These are phyloP conservation scores for Helicolenus hilgendorfi DNA, from an alignment of 2,797 vertebrate genomes.

Conservation along the genomic window DNA sequence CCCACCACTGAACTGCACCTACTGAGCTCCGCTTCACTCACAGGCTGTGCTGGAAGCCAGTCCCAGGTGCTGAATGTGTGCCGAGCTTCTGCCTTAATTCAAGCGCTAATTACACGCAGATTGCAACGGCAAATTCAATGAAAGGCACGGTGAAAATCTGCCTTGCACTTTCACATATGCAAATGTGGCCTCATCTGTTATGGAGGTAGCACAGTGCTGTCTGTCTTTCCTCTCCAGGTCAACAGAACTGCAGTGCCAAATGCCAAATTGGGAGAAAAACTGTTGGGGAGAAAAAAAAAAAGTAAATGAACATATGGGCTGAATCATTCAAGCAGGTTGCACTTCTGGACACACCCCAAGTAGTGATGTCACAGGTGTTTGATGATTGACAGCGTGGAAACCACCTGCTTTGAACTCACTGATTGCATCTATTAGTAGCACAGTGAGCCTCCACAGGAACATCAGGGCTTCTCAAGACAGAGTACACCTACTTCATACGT, in stretches of 20 bases:
- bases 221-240: constrained; percentile 23
- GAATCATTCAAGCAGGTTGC: constrained; percentile 25
- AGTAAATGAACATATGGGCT: constrained; percentile 8
- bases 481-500: not conserved
- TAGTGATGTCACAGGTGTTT: constrained; percentile 23
- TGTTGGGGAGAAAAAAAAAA: not conserved
- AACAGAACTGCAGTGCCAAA: constrained; percentile 12
- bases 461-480: not conserved
- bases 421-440: constrained; percentile 37
- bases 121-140: constrained; percentile 54
- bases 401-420: constrained; percentile 33
- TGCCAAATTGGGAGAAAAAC: constrained; percentile 5
- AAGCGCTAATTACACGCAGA: constrained; percentile 65
- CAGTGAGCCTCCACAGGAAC: not conserved
- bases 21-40: not conserved
- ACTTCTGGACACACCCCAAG: constrained; percentile 14
- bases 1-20: not conserved
- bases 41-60: constrained; percentile 1
- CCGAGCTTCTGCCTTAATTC: constrained; percentile 51
- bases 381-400: constrained; percentile 47
- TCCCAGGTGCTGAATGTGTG: constrained; percentile 53
- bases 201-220: constrained; percentile 3
- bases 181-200: constrained; percentile 37
- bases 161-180: constrained; percentile 34
- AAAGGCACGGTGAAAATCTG: constrained; percentile 28